Conservation (phyloP, 2,113 vertebrate species). For the Vidua chalybeata region DNA sequence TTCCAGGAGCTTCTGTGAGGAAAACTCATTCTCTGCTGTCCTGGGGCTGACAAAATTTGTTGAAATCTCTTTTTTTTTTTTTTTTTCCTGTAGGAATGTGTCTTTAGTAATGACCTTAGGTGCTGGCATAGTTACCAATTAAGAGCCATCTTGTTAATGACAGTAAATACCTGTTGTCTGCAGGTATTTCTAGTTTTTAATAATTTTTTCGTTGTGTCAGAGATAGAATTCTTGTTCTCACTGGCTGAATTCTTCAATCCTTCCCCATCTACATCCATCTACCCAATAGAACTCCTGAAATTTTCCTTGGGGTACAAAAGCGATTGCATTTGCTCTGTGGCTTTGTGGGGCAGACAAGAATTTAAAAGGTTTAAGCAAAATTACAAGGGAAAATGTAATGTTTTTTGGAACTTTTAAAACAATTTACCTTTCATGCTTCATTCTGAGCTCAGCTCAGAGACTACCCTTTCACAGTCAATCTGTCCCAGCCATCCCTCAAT, state of each 20-base stretch:
- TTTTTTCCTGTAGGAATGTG: background rate
- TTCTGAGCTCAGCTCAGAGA: constrained; percentile 8
- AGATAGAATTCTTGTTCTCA: background rate
- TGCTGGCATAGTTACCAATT: background rate
- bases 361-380: constrained; percentile 27
- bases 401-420: constrained; percentile 50
- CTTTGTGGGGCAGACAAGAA: background rate
- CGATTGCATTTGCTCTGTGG: background rate
- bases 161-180: background rate
- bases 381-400: constrained; percentile 32
- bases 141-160: background rate
- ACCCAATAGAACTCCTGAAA: background rate
- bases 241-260: background rate
- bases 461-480: constrained; percentile 53
- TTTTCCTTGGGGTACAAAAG: background rate
- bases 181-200: background rate
- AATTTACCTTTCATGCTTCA: constrained; percentile 9
- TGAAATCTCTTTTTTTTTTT: background rate
- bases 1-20: background rate
- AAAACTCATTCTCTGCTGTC: background rate
- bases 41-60: background rate
- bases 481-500: constrained; percentile 59
- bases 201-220: background rate
- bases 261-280: background rate
- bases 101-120: background rate